Conservation (phyloP, 1,140 invertebrate species). For the Ceratina japonica region DNA sequence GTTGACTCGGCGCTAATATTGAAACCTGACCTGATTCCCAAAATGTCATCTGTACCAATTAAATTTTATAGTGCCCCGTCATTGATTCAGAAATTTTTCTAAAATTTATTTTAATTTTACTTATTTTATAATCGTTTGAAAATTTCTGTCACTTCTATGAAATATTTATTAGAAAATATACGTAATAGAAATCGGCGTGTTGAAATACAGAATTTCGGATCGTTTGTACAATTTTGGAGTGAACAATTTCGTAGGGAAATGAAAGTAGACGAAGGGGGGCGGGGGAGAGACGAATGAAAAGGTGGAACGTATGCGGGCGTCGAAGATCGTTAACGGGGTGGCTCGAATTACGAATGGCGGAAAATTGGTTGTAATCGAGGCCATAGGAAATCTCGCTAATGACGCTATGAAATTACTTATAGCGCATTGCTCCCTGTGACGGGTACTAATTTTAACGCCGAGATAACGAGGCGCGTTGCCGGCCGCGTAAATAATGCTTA, state of each 20-base stretch:
- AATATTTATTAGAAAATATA: too few species aligned
- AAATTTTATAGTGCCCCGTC: too few species aligned
- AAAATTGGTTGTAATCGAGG: conserved; percentile 63
- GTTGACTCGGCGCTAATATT: conserved; percentile 18
- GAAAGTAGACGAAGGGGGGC: too few species aligned
- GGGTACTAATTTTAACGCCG: conserved; percentile 66
- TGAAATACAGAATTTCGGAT: too few species aligned
- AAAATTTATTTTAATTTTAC: too few species aligned
- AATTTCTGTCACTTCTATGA: too few species aligned
- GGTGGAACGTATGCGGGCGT: conserved; percentile 14
- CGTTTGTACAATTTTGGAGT: too few species aligned
- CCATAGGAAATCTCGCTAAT: conserved; percentile 65
- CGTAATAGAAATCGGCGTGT: too few species aligned
- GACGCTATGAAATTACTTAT: conserved; percentile 69
- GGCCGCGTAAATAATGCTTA: conserved; percentile 47
- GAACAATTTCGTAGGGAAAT: too few species aligned
- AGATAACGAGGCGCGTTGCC: conserved; percentile 65
- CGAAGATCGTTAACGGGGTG: conserved; percentile 18
- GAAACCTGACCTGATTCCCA: conserved; percentile 26
- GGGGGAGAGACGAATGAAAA: neutral
- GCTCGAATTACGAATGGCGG: conserved; percentile 56
- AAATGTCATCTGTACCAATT: too few species aligned
- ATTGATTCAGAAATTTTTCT: too few species aligned
- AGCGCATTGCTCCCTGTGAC: conserved; percentile 49
- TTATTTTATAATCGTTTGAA: too few species aligned